Conservation (phyloP, 2,113 vertebrate species). For the Nycticorax nycticorax region DNA sequence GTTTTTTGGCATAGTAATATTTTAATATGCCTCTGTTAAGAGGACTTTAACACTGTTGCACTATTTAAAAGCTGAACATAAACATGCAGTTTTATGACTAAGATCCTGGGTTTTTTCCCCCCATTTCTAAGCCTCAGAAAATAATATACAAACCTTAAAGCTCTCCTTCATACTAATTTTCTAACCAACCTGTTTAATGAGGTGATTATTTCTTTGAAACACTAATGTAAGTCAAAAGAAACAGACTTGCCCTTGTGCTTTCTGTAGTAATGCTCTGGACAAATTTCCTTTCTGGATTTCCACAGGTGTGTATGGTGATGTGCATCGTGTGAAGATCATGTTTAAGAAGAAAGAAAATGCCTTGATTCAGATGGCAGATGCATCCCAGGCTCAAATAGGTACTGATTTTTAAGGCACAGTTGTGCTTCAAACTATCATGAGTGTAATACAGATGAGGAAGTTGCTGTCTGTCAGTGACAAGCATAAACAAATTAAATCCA, state of each 20-base stretch:
- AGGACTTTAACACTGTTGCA: not conserved
- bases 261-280: not conserved
- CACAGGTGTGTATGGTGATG: slow-evolving; percentile 86
- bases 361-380: slow-evolving; percentile 88
- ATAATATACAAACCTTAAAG: not conserved
- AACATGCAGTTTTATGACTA: not conserved
- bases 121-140: not conserved
- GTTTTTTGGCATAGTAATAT: not conserved
- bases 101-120: not conserved
- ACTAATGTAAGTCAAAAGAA: not conserved
- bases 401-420: slow-evolving; percentile 1
- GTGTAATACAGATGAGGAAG: not conserved
- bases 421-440: not conserved
- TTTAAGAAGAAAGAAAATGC: slow-evolving; percentile 88
- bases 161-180: not conserved
- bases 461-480: not conserved
- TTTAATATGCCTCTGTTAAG: not conserved
- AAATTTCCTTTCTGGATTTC: not conserved
- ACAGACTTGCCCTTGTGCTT: not conserved
- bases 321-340: slow-evolving; percentile 88
- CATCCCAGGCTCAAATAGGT: slow-evolving; percentile 85
- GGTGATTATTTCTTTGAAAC: not conserved
- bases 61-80: not conserved
- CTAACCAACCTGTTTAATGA: not conserved
- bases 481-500: not conserved